Evolutionary conservation across 2,888 invertebrate genomes (phyloP).

Genomic region (Anticlea derivata): DNA sequence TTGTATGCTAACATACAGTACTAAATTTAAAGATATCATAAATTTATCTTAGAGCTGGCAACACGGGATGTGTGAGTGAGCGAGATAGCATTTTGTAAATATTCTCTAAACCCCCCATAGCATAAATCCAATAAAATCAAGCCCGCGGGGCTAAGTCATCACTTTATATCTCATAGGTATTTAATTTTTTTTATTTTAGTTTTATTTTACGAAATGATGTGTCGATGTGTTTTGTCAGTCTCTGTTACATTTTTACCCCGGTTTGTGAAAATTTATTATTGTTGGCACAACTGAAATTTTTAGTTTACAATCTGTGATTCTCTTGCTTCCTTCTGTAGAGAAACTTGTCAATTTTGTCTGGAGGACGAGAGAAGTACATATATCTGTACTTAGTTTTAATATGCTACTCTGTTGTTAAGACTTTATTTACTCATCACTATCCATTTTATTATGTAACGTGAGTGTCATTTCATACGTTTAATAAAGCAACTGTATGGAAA

Average conservation of each 20-base stretch:
- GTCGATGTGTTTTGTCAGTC: slow-evolving; percentile 64
- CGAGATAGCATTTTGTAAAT: slow-evolving; percentile 80
- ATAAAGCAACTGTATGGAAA: too few relatives aligned
- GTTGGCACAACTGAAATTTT: slow-evolving; percentile 52
- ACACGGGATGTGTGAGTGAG: slow-evolving; percentile 64
- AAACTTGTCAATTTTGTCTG: slow-evolving; percentile 54
- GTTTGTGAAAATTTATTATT: slow-evolving; percentile 37
- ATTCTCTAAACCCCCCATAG: slow-evolving; percentile 74
- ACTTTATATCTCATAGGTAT: slow-evolving; percentile 81
- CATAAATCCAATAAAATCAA: slow-evolving; percentile 71
- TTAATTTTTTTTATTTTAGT: slow-evolving; percentile 76
- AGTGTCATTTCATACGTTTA: too few relatives aligned
- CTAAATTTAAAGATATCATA: slow-evolving; percentile 34
- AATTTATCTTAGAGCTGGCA: slow-evolving; percentile 48
- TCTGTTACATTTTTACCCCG: slow-evolving; percentile 50
- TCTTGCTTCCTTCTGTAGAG: slow-evolving; percentile 48
- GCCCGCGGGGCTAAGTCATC: slow-evolving; percentile 75
- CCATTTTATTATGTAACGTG: too few relatives aligned
- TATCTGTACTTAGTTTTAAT: slow-evolving; percentile 70
- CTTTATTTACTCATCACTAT: slow-evolving; percentile 58
- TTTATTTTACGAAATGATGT: slow-evolving; percentile 74
- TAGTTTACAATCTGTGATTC: slow-evolving; percentile 57
- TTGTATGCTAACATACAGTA: slow-evolving; percentile 42
- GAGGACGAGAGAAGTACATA: slow-evolving; percentile 59
- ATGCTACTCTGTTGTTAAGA: slow-evolving; percentile 51